Percentiles rank a stretch among this genome's conserved stretches.
These are phyloP conservation scores for Alviniconcha marisindica DNA, from an alignment of 1,140 invertebrate genomes.

Conservation along the genomic window DNA sequence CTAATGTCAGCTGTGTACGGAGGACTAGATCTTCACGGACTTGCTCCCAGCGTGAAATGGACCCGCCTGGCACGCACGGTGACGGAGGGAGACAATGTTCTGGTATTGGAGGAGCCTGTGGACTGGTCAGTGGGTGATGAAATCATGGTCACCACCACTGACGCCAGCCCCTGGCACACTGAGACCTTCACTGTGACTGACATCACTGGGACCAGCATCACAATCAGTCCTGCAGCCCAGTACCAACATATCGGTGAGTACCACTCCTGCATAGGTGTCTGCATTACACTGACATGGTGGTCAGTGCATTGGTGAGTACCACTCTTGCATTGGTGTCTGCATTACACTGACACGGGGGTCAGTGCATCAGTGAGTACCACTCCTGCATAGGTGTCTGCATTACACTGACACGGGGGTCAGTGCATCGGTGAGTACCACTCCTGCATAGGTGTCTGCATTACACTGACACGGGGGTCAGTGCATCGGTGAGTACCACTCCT, in stretches of 20 bases:
- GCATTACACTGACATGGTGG: not conserved
- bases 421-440: too few species aligned
- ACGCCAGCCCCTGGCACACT: constrained; percentile 64
- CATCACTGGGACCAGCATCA: constrained; percentile 55
- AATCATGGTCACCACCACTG: constrained; percentile 71
- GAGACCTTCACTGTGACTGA: constrained; percentile 66
- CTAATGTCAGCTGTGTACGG: constrained; percentile 73
- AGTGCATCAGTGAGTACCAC: too few species aligned
- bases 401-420: too few species aligned
- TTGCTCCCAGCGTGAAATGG: constrained; percentile 57
- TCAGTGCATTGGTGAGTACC: too few species aligned
- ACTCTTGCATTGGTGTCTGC: too few species aligned
- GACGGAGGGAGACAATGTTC: constrained; percentile 51
- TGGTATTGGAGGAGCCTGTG: constrained; percentile 61
- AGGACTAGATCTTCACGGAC: constrained; percentile 70
- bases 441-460: too few species aligned
- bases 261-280: too few species aligned
- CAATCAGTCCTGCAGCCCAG: constrained; percentile 61
- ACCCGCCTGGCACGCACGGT: constrained; percentile 63
- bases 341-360: too few species aligned
- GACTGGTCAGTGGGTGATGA: constrained; percentile 67
- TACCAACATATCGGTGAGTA: constrained; percentile 66
- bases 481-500: too few species aligned
- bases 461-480: too few species aligned
- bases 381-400: too few species aligned